Percentiles rank a stretch among this genome's conserved stretches.
Conservation (phyloP, 2,113 vertebrate genomes). For the Tiliqua scincoides region DNA sequence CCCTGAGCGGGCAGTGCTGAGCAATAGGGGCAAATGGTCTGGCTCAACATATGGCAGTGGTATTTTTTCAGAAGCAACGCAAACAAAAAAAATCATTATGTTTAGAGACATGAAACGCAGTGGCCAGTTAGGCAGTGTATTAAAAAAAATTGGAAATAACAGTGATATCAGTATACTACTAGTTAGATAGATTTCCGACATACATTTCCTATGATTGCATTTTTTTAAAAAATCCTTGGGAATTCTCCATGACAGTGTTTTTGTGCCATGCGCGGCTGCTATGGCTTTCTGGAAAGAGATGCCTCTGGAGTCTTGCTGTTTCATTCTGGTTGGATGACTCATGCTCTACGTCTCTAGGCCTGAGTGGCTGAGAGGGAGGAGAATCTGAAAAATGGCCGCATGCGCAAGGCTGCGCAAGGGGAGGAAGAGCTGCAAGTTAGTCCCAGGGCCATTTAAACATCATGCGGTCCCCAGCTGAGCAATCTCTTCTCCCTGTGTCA, state of each 20-base stretch:
- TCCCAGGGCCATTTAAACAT: background rate
- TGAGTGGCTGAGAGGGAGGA: background rate
- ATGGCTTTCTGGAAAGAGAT: background rate
- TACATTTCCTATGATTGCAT: background rate
- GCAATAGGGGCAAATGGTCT: too few species aligned
- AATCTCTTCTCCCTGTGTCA: background rate
- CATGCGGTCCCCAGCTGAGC: background rate
- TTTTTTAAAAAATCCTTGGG: background rate
- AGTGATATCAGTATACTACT: background rate
- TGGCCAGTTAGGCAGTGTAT: background rate
- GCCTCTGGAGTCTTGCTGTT: background rate
- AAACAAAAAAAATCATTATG: background rate
- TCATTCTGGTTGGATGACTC: conserved; percentile 12
- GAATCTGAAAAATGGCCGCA: background rate
- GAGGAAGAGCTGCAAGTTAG: background rate
- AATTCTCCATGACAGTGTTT: background rate
- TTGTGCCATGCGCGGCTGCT: too few species aligned
- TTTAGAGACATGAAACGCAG: background rate
- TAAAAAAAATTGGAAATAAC: background rate
- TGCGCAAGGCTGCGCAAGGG: too few species aligned
- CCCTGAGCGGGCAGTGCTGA: too few species aligned
- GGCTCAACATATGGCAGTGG: too few species aligned
- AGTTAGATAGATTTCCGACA: background rate
- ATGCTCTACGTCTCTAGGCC: background rate
- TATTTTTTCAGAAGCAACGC: too few species aligned